These are phyloP conservation scores for Hypena proboscidalis DNA, from an alignment of 2,888 invertebrate species.

Conservation along the genomic window DNA sequence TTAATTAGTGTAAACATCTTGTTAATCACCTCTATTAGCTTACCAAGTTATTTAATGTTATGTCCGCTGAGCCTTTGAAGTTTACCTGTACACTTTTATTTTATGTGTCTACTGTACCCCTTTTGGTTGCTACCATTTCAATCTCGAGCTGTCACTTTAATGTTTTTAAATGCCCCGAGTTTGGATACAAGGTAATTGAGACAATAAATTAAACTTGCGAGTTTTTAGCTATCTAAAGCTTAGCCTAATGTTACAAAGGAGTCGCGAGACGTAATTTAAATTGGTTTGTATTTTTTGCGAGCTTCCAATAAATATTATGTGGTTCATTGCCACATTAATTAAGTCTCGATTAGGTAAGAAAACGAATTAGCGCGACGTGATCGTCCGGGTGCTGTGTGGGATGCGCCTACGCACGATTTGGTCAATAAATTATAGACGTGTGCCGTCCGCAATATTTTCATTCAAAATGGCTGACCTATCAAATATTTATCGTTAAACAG, in stretches of 20 bases:
- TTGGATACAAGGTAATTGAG: conserved; percentile 14
- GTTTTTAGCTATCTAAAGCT: conserved; percentile 6
- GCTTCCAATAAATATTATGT: conserved; percentile 34
- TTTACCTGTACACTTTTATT: conserved; percentile 36
- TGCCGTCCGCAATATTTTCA: conserved; percentile 45
- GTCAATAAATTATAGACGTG: conserved; percentile 60
- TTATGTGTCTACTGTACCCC: conserved; percentile 7
- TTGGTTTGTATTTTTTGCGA: conserved; percentile 18
- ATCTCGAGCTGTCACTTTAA: conserved; percentile 17
- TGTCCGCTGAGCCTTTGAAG: conserved; percentile 34
- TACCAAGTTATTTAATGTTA: conserved; percentile 41
- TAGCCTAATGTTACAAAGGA: conserved; percentile 4
- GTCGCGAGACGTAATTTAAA: conserved; percentile 7
- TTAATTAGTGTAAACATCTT: conserved; percentile 45
- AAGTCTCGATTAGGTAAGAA: conserved; percentile 44
- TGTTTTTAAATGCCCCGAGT: conserved; percentile 8
- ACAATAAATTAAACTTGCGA: conserved; percentile 9
- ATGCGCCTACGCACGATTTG: conserved; percentile 60
- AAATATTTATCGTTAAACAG: conserved; percentile 27
- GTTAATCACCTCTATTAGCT: conserved; percentile 49
- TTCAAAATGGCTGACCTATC: conserved; percentile 27
- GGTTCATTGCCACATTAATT: conserved; percentile 36
- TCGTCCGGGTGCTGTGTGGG: conserved; percentile 55
- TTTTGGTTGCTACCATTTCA: conserved; percentile 10
- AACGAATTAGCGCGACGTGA: conserved; percentile 50